Evolutionary conservation across 2,113 vertebrate species (phyloP).

Genomic region (Xenus cinereus): DNA sequence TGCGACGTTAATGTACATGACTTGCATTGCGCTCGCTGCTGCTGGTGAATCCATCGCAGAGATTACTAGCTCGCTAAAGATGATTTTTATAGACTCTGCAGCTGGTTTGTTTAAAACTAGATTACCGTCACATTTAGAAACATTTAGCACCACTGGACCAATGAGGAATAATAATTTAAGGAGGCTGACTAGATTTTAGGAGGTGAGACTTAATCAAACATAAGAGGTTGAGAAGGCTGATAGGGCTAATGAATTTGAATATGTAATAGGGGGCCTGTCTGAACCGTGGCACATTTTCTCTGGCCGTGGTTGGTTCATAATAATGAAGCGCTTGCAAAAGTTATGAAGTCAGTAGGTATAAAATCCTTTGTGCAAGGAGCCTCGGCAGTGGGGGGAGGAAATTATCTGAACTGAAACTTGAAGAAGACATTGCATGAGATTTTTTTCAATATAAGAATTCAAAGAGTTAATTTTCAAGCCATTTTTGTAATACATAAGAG

Average conservation of each 20-base stretch:
- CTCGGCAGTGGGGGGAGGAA: neutral
- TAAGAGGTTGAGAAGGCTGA: neutral
- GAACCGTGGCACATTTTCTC: neutral
- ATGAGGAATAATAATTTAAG: conserved; percentile 18
- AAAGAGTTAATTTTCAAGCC: neutral
- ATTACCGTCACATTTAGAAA: conserved; percentile 53
- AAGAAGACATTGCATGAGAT: neutral
- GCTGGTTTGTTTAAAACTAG: conserved; percentile 57
- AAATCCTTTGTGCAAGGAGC: neutral
- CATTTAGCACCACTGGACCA: conserved; percentile 22
- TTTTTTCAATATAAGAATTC: neutral
- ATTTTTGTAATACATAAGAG: neutral
- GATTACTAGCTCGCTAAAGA: neutral
- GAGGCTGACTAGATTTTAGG: neutral
- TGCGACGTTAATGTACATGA: neutral
- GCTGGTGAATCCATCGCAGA: neutral
- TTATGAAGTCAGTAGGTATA: neutral
- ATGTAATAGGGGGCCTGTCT: neutral
- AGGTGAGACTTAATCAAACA: conserved; percentile 46
- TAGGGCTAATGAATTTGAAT: neutral
- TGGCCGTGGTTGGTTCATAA: neutral
- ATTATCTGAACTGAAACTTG: neutral
- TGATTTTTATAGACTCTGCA: conserved; percentile 52
- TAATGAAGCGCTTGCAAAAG: neutral
- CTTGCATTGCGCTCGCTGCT: neutral